These are phyloP conservation scores for Eumaeus atala DNA, from an alignment of 1,140 invertebrate genomes.

Conservation along the genomic window DNA sequence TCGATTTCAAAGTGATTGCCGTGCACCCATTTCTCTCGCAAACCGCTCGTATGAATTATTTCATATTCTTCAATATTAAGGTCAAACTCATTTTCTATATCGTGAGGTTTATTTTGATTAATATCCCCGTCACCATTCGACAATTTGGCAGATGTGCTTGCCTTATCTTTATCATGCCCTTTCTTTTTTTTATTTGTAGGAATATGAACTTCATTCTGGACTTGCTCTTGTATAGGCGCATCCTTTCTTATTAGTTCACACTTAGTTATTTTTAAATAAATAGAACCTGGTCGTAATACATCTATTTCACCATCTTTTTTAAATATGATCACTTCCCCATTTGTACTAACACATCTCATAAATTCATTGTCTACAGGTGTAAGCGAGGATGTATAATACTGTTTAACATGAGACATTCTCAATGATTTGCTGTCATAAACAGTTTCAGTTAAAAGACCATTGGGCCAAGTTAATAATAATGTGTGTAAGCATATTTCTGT, in stretches of 20 bases:
- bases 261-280: conserved; percentile 47
- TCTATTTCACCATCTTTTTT: conserved; percentile 45
- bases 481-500: conserved; percentile 44
- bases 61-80: conserved; percentile 55
- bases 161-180: conserved; percentile 36
- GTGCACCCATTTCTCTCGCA: conserved; percentile 45
- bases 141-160: conserved; percentile 34
- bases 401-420: conserved; percentile 68
- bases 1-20: conserved; percentile 43
- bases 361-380: conserved; percentile 37
- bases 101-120: too few relatives aligned
- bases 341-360: conserved; percentile 55
- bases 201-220: conserved; percentile 34
- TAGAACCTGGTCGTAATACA: conserved; percentile 45
- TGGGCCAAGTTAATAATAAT: conserved; percentile 68
- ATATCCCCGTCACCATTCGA: too few relatives aligned
- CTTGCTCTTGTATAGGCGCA: conserved; percentile 27
- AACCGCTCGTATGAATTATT: conserved; percentile 43
- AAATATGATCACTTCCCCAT: conserved; percentile 64
- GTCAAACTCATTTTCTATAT: conserved; percentile 22
- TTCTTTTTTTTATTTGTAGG: conserved; percentile 51
- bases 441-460: conserved; percentile 70
- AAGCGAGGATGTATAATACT: conserved; percentile 48
- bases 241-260: conserved; percentile 39
- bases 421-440: conserved; percentile 50